A percentile compares a stretch with the other conserved stretches of the same genome.
Evolutionary conservation across 2,888 invertebrate genomes (phyloP).

Genomic region (Melinaea marsaeus): DNA sequence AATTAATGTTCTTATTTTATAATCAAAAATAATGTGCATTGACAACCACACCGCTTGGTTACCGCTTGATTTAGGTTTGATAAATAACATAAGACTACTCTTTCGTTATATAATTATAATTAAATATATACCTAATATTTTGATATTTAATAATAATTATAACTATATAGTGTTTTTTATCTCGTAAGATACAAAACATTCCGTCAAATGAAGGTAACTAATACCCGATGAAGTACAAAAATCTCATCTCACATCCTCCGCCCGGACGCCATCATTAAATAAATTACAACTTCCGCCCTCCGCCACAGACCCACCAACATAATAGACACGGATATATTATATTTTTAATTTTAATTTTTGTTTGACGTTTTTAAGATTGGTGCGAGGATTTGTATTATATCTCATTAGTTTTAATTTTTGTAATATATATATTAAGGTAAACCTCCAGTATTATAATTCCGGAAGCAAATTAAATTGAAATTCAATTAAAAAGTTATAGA

Average conservation of each 20-base stretch:
- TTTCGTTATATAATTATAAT: no score
- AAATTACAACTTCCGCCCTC: constrained; percentile 37
- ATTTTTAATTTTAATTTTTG: background rate
- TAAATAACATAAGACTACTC: no score
- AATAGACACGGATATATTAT: constrained; percentile 16
- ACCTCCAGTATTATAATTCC: no score
- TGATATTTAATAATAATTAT: background rate
- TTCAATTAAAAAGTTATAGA: no score
- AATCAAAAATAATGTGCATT: no score
- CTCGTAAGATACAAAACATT: background rate
- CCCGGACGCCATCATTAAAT: constrained; percentile 36
- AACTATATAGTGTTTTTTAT: background rate
- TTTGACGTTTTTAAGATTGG: background rate
- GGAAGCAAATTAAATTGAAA: no score
- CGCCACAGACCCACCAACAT: constrained; percentile 24
- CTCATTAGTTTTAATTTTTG: no score
- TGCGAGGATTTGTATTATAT: no score
- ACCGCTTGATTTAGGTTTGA: no score
- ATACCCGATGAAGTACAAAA: constrained; percentile 31
- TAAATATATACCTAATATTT: background rate
- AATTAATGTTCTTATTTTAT: no score
- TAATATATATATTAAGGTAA: no score
- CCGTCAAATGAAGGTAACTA: constrained; percentile 18
- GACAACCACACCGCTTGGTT: no score
- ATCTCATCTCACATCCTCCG: constrained; percentile 26